Evolutionary conservation across 2,888 invertebrate species (phyloP).

Genomic region (Drosophila paramelanica): DNA sequence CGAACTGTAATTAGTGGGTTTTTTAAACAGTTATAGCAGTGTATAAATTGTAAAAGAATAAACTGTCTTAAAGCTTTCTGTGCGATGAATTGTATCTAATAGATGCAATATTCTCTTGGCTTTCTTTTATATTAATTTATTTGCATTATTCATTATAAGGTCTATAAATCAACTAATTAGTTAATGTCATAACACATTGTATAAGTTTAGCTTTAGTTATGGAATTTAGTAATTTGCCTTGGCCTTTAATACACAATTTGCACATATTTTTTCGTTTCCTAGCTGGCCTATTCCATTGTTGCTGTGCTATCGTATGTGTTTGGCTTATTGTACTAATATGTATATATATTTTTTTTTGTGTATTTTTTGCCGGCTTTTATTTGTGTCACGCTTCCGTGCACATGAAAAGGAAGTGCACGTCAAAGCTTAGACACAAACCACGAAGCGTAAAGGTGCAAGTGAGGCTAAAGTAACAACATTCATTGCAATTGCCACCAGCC

Average conservation of each 20-base stretch:
- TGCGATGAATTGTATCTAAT: neutral
- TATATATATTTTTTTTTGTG: constrained; percentile 3
- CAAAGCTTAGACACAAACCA: constrained; percentile 81
- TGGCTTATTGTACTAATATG: constrained; percentile 3
- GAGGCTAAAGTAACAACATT: constrained; percentile 76
- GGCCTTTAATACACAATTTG: constrained; percentile 11
- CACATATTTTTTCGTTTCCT: neutral
- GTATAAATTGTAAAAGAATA: neutral
- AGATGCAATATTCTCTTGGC: neutral
- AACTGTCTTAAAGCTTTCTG: neutral
- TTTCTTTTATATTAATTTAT: too few species aligned
- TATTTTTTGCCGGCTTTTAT: constrained; percentile 35
- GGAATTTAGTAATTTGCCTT: constrained; percentile 22
- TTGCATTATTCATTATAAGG: neutral
- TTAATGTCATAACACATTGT: neutral
- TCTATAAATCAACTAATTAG: neutral
- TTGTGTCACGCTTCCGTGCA: constrained; percentile 61
- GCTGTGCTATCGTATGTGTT: constrained; percentile 3
- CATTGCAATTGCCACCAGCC: constrained; percentile 71
- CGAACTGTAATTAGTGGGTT: neutral
- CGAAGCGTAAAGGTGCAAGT: constrained; percentile 82
- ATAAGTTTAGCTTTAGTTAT: neutral
- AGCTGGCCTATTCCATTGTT: constrained; percentile 1
- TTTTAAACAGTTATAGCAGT: neutral
- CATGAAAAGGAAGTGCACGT: constrained; percentile 83